These are phyloP conservation scores for Nasonia longicornis DNA, from an alignment of 1,140 invertebrate genomes.

Conservation along the genomic window DNA sequence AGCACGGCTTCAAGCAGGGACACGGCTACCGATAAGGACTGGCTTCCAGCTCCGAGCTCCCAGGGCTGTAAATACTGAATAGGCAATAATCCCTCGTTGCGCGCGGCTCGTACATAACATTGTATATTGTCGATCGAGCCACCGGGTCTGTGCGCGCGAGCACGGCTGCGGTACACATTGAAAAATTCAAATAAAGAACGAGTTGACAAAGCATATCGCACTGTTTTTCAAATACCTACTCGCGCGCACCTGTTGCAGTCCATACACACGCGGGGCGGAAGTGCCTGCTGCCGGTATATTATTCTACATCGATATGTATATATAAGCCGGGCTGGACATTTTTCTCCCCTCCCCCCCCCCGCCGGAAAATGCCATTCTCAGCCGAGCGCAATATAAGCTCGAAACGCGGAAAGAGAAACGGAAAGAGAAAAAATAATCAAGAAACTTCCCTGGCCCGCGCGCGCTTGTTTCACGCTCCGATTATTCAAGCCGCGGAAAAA, in stretches of 20 bases:
- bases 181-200: not conserved
- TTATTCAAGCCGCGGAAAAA: conserved; percentile 32
- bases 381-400: not conserved
- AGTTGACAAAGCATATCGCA: not conserved
- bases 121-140: too few species aligned
- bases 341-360: not conserved
- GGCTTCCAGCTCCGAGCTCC: too few species aligned
- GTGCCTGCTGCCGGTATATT: not conserved
- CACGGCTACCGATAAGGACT: conserved; percentile 41
- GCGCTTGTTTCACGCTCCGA: conserved; percentile 29
- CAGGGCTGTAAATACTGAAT: too few species aligned
- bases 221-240: not conserved
- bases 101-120: too few species aligned
- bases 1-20: conserved; percentile 61
- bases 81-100: too few species aligned
- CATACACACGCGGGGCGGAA: not conserved
- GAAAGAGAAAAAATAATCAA: conserved; percentile 35
- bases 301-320: not conserved
- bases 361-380: not conserved
- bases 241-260: not conserved
- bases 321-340: not conserved
- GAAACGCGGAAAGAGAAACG: not conserved
- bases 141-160: too few species aligned
- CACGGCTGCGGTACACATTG: not conserved
- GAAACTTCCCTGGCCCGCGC: conserved; percentile 9